phyloP scores from a whole-genome alignment of 2,888 invertebrate species.

The Agonopterix arenella region DNA sequence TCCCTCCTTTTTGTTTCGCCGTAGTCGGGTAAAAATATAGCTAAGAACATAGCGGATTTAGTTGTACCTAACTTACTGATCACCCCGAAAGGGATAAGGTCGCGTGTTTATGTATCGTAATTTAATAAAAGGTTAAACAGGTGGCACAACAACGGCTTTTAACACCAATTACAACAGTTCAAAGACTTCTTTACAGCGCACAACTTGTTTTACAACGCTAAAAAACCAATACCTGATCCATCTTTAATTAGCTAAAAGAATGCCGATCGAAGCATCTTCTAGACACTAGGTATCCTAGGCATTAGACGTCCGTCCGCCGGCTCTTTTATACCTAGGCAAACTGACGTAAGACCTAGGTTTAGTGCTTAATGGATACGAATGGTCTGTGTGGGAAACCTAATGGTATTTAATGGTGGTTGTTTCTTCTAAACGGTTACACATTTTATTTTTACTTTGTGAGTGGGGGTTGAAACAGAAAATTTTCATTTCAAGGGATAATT shows the following conservation, averaged over 20 bases:
- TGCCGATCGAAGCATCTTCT: slow-evolving; percentile 8
- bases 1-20: no score
- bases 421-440: not conserved
- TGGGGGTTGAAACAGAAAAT: no score
- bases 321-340: slow-evolving; percentile 12
- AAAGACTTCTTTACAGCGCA: not conserved
- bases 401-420: slow-evolving; percentile 34
- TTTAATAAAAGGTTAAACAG: no score
- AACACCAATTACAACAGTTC: no score
- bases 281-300: slow-evolving; percentile 9
- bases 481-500: no score
- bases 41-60: no score
- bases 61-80: no score
- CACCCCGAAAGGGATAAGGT: no score
- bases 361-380: slow-evolving; percentile 43
- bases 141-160: no score
- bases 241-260: slow-evolving; percentile 7
- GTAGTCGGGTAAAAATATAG: no score
- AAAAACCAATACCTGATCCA: slow-evolving; percentile 3
- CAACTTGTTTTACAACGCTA: not conserved
- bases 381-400: slow-evolving; percentile 35
- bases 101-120: no score
- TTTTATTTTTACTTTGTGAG: no score
- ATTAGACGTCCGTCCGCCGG: slow-evolving; percentile 12
- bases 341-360: slow-evolving; percentile 25